phyloP scores from a whole-genome alignment of 2,888 invertebrate genomes.

The Drosophila melanosoma region DNA sequence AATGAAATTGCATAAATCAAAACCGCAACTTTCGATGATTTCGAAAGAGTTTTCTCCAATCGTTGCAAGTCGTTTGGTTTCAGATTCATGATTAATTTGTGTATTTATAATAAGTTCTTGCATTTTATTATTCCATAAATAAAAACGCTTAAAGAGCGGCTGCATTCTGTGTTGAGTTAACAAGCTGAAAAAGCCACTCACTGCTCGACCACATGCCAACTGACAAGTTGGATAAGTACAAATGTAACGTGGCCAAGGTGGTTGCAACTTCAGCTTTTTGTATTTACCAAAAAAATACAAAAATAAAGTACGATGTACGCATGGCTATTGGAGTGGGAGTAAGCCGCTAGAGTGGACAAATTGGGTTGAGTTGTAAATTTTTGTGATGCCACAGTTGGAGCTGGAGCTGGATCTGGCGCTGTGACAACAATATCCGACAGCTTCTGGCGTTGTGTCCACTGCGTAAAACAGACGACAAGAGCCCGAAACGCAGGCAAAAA shows the following conservation, averaged over 20 bases:
- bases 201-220: slow-evolving; percentile 37
- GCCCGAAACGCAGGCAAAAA: slow-evolving; percentile 42
- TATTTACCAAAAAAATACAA: slow-evolving; percentile 21
- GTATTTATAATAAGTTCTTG: background rate
- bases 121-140: background rate
- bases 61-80: background rate
- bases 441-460: slow-evolving; percentile 41
- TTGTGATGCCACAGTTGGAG: slow-evolving; percentile 12
- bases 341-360: slow-evolving; percentile 26
- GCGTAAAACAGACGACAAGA: slow-evolving; percentile 35
- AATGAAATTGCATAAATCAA: background rate
- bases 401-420: slow-evolving; percentile 9
- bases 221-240: slow-evolving; percentile 58
- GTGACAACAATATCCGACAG: slow-evolving; percentile 56
- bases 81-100: background rate
- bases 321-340: slow-evolving; percentile 2
- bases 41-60: background rate
- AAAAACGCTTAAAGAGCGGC: slow-evolving; percentile 36
- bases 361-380: slow-evolving; percentile 19
- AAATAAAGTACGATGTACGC: background rate
- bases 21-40: background rate
- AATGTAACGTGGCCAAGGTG: slow-evolving; percentile 53
- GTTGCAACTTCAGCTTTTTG: slow-evolving; percentile 14
- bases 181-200: slow-evolving; percentile 41
- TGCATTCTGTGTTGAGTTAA: slow-evolving; percentile 55